phyloP scores from a whole-genome alignment of 2,888 invertebrate genomes.

The Xanthia togata region DNA sequence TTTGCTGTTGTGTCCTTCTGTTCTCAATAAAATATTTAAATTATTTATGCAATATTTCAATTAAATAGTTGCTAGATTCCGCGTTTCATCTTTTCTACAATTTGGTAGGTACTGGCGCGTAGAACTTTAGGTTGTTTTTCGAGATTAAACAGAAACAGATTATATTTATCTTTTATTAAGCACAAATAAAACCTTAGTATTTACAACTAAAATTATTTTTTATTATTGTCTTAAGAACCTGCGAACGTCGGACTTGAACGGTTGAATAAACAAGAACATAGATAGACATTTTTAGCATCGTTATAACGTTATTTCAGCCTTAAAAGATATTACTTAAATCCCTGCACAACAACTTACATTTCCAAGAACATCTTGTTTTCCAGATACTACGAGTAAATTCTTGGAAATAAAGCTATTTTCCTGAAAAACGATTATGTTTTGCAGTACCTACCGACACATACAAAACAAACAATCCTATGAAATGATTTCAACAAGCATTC shows the following conservation, averaged over 20 bases:
- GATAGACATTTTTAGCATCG: not conserved
- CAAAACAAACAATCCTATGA: constrained; percentile 13
- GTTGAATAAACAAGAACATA: constrained; percentile 8
- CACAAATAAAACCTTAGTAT: not conserved
- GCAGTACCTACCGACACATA: not conserved
- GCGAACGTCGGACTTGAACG: too few relatives aligned
- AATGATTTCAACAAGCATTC: not conserved
- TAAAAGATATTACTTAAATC: constrained; percentile 1
- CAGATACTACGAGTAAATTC: not conserved
- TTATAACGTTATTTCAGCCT: constrained; percentile 5
- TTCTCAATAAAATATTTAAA: not conserved
- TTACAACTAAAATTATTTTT: constrained; percentile 11
- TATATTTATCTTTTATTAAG: not conserved
- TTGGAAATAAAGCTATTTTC: constrained; percentile 6
- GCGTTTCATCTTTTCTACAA: not conserved
- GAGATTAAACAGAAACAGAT: not conserved
- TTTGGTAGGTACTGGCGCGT: too few relatives aligned
- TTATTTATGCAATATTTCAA: not conserved
- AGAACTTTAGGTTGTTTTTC: not conserved
- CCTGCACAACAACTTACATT: not conserved
- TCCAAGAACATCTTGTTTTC: constrained; percentile 13
- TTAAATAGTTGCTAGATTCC: not conserved
- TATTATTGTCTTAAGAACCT: not conserved
- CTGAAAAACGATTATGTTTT: constrained; percentile 10
- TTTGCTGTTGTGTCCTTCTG: not conserved